A percentile compares a stretch with the other conserved stretches of the same genome.
These are phyloP conservation scores for Allophyes oxyacanthae DNA, from an alignment of 2,888 invertebrate genomes.

Conservation along the genomic window DNA sequence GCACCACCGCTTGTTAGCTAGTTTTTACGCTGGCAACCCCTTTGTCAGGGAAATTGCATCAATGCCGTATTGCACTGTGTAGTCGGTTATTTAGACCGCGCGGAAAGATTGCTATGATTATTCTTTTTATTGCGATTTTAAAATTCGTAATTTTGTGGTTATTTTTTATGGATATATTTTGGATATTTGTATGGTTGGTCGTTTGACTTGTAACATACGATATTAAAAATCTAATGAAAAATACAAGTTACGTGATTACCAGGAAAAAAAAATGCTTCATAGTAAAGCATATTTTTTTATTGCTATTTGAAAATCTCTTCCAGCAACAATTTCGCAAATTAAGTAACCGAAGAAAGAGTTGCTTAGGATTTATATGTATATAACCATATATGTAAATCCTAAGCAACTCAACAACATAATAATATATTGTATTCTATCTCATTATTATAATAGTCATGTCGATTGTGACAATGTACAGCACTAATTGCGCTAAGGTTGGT, in stretches of 20 bases:
- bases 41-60: conserved; percentile 83
- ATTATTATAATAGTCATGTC: conserved; percentile 1
- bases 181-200: neutral
- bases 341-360: too few relatives aligned
- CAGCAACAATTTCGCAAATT: too few relatives aligned
- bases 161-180: conserved; percentile 12
- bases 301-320: too few relatives aligned
- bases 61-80: conserved; percentile 68
- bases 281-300: too few relatives aligned
- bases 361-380: too few relatives aligned
- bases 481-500: conserved; percentile 52
- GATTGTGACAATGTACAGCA: conserved; percentile 9
- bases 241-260: too few relatives aligned
- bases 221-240: too few relatives aligned
- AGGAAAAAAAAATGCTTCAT: too few relatives aligned
- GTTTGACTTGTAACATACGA: neutral
- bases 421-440: neutral
- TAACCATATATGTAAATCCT: too few relatives aligned
- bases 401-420: neutral
- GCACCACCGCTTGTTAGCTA: conserved; percentile 83
- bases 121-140: conserved; percentile 49
- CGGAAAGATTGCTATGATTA: conserved; percentile 65
- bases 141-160: conserved; percentile 37
- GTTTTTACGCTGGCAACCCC: conserved; percentile 84
- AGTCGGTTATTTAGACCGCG: conserved; percentile 68